Evolutionary conservation across 1,140 invertebrate genomes (phyloP).

Genomic region (Ceratoteleas bidentatus): DNA sequence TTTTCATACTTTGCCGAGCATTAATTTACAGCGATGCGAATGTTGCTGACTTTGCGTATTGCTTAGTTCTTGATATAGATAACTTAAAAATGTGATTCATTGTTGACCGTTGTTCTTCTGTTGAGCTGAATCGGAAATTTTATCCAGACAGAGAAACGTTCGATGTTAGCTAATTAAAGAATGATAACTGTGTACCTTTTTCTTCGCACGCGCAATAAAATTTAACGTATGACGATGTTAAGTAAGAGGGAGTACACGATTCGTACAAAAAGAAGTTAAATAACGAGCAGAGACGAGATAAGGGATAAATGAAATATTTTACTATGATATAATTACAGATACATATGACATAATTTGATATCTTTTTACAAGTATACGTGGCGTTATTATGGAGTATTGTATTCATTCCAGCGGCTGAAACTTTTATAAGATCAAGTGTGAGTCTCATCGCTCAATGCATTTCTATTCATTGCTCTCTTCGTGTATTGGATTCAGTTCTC

Average conservation of each 20-base stretch:
- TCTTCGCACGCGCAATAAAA: constrained; percentile 20
- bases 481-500: no score
- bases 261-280: constrained; percentile 49
- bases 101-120: no score
- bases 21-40: no score
- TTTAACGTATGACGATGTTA: constrained; percentile 36
- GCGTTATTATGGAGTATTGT: constrained; percentile 36
- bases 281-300: constrained; percentile 12
- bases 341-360: constrained; percentile 57
- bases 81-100: no score
- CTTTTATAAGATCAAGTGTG: constrained; percentile 45
- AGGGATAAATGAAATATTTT: constrained; percentile 48
- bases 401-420: constrained; percentile 35
- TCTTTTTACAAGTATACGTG: constrained; percentile 50
- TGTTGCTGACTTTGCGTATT: no score
- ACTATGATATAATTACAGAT: constrained; percentile 55
- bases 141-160: neutral
- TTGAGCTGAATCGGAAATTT: constrained; percentile 17
- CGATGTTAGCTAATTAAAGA: constrained; percentile 25
- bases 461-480: no score
- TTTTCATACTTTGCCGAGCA: no score
- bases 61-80: no score
- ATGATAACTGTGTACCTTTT: constrained; percentile 45
- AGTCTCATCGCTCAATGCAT: constrained; percentile 43
- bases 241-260: constrained; percentile 31